Conservation (phyloP, 2,113 vertebrate genomes). For the Zosterops japonicus region DNA sequence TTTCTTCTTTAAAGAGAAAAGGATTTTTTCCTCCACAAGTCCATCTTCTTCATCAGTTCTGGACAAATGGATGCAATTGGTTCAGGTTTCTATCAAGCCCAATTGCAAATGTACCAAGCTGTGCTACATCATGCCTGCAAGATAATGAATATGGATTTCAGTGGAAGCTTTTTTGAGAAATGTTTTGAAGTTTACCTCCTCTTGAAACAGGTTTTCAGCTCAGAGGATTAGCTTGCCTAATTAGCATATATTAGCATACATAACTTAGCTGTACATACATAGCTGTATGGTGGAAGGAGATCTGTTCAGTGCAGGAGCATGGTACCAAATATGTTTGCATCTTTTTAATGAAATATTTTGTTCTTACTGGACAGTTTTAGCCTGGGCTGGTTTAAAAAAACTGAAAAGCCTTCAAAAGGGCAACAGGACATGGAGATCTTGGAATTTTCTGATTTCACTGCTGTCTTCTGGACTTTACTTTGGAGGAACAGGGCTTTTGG, state of each 20-base stretch:
- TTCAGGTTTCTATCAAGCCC: background rate
- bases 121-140: background rate
- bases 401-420: background rate
- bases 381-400: background rate
- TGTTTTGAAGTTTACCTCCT: slow-evolving; percentile 40
- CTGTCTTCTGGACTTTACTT: background rate
- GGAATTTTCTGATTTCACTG: background rate
- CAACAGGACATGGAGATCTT: background rate
- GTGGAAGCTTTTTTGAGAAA: background rate
- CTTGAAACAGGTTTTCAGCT: slow-evolving; percentile 28
- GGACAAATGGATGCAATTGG: background rate
- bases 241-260: slow-evolving; percentile 31
- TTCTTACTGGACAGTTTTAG: background rate
- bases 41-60: background rate
- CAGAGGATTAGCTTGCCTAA: background rate
- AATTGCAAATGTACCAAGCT: background rate
- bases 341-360: background rate
- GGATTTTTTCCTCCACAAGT: background rate
- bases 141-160: slow-evolving; percentile 7
- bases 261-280: background rate
- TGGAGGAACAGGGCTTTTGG: background rate
- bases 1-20: background rate
- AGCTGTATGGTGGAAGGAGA: background rate
- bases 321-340: background rate
- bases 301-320: background rate